Base-by-base conservation (phyloP, 2,797 vertebrate genomes). In the Somateria mollissima region DNA sequence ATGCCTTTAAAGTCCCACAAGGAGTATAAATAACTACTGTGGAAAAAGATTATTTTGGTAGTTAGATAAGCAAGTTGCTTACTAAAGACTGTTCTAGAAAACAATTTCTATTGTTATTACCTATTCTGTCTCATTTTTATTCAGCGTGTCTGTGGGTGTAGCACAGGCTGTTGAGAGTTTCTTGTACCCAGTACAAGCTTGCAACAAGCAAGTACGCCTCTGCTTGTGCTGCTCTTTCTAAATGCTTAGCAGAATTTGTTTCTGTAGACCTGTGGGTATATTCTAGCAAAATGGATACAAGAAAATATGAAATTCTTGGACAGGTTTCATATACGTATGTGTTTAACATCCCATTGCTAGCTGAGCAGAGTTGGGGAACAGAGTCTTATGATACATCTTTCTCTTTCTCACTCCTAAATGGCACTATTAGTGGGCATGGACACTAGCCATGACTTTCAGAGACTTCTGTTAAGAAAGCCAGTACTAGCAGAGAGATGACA, bases 341-440 rank as follows among this genome's bases (percentile, higher is more conserved):
- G 13, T 45, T 53, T 58, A 49, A 69, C 25, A 49, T 34, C 3
- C 6, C 12, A 20, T n/a, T 65, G 11, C n/a, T 57, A 3, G 22
- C 47, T 70, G 34, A 87, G n/a, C 13, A 28, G 11, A 25, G 14
- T 4, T 69, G 30, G 24, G n/a, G 14, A 75, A 8, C 15, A 51
- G 21, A 1, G 6, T 43, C 24, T 53, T 70, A 18, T 0, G 2
- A 13, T 14, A 54, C 0, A 22, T 56, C 58, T 5, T 69, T 61
- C 19, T 72, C 34, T 53, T 37, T 61, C 36, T 81, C 15, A 7
- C 58, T 87, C n/a, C 8, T 32, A 54, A 32, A 54, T 47, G 15
- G 28, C 1, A 2, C 8, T 30, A 56, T 37, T 27, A 47, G 53
- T 8, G 11, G 17, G 6, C 54, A 11, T 58, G 11, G 22, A 66